Evolutionary conservation across 2,888 invertebrate genomes (phyloP), one percentile per base, ranked within the genome.

Genomic region (Drosophila incognita): DNA sequence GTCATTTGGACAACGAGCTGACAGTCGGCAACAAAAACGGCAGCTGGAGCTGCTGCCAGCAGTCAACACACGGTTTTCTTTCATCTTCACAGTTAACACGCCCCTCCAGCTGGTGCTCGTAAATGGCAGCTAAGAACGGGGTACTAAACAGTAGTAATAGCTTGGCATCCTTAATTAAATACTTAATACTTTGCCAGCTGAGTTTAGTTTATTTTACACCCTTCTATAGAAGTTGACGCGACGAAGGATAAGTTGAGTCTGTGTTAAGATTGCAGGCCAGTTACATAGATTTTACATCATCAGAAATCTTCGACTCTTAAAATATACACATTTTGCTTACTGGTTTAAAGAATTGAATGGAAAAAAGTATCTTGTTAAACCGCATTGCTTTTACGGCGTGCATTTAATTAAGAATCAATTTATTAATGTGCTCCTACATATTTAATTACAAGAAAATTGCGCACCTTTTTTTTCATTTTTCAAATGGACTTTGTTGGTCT

Each of bases 1-100:
- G 90, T 91, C 91, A 90, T 89, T 82, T 75, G 73, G 87, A 84
- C 84, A 79, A 84, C 90, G 82, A 71, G 90, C 87, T 90, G 89
- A 87, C 84, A 84, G 78, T 67, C 69, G 73, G 66, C 69, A 69
- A 63, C 59, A 76, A 60, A 60, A 38, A 27, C 6, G 18, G 2
- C 57, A 40, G 15, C 48, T n/a, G 54, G 38, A 46, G 51, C 29
- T 31, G 29, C 53, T 36, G 21, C 46, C 27, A 54, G 31, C 84
- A 71, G 70, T 66, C 83, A 78, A 59, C 61, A 64, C 53, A 35
- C 24, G 76, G 51, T 48, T 49, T 40, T 15, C 40, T 51, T 21
- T 59, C 27, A 56, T 51, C 35, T 56, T 27, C 35, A 54, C 11
- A 48, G 59, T 60, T 60, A 56, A 60, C 63, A 33, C 58, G 61